Evolutionary conservation across 1,140 invertebrate species (phyloP).

Genomic region (Watersipora subatra): DNA sequence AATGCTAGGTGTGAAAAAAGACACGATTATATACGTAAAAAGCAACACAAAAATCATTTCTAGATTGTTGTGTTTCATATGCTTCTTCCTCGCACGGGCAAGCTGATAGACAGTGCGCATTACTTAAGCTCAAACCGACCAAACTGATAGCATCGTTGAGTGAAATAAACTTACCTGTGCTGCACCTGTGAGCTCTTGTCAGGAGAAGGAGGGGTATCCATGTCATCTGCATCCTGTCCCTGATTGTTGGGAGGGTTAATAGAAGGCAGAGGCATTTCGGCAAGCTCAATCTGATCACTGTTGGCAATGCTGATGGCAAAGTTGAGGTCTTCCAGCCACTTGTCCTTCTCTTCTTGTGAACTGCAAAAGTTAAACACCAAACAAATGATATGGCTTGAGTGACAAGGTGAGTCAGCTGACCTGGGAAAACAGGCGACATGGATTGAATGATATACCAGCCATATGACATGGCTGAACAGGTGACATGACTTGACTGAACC

Average conservation of each 20-base stretch:
- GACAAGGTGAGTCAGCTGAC: no score
- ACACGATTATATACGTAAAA: no score
- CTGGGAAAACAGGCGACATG: neutral
- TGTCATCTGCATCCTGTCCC: neutral
- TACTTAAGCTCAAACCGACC: no score
- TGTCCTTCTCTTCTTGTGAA: conserved; percentile 67
- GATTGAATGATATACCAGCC: neutral
- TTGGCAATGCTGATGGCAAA: conserved; percentile 53
- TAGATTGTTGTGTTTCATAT: no score
- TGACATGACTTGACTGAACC: no score
- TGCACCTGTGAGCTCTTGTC: neutral
- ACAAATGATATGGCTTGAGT: no score
- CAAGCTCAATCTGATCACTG: neutral
- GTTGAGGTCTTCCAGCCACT: conserved; percentile 71
- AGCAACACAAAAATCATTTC: no score
- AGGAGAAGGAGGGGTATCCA: neutral
- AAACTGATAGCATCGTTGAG: no score
- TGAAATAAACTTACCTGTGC: neutral
- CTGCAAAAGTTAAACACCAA: conserved; percentile 40
- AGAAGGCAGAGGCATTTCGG: neutral
- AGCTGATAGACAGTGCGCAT: no score
- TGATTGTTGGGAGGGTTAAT: neutral
- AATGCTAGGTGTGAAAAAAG: no score
- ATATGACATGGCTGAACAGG: neutral
- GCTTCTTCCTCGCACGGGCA: no score